Evolutionary conservation across 2,797 vertebrate species (phyloP).

Genomic region (Simalia tracyae): DNA sequence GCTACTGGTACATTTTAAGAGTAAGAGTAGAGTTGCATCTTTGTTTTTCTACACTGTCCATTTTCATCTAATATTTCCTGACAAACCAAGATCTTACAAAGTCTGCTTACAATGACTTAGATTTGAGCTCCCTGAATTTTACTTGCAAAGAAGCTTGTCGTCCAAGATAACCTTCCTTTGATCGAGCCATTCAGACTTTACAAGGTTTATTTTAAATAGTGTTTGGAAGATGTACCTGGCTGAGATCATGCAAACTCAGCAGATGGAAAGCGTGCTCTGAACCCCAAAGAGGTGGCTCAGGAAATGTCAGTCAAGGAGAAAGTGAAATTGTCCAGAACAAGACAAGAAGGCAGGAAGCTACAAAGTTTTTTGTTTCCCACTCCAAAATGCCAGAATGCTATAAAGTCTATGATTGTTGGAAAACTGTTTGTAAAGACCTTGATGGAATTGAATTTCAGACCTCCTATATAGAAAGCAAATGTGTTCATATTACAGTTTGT

Average conservation of each 20-base stretch:
- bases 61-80: neutral
- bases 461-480: neutral
- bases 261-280: neutral
- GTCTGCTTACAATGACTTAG: neutral
- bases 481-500: neutral
- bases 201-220: slow-evolving; percentile 10
- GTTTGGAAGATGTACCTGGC: neutral
- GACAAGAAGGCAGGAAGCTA: neutral
- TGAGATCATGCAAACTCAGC: neutral
- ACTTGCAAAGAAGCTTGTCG: neutral
- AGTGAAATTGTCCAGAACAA: neutral
- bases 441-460: neutral
- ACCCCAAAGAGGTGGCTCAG: neutral
- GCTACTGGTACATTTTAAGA: neutral
- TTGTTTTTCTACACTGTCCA: neutral
- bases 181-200: slow-evolving; percentile 1
- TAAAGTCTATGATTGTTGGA: neutral
- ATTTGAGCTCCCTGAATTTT: neutral
- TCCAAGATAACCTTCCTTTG: neutral
- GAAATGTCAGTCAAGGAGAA: slow-evolving; percentile 7
- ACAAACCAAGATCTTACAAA: neutral
- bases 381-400: neutral
- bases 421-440: neutral
- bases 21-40: neutral
- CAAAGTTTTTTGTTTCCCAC: neutral